phyloP scores from a whole-genome alignment of 2,888 invertebrate genomes.

The Meteorus cinctellus region DNA sequence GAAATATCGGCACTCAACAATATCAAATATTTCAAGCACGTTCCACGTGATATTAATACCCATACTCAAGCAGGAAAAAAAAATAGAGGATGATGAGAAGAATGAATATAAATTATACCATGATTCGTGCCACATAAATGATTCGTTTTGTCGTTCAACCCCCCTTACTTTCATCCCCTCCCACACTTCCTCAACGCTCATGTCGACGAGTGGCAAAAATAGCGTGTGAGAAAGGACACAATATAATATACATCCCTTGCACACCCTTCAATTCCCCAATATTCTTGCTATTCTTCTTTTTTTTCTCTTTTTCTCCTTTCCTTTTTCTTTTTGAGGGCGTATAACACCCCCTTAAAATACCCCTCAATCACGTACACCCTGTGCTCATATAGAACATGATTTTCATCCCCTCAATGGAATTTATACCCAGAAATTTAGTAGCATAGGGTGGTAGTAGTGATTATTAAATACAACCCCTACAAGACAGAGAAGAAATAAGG shows the following conservation, averaged over 20 bases:
- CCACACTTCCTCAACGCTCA: neutral
- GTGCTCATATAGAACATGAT: conserved; percentile 5
- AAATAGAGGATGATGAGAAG: neutral
- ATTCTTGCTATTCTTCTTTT: neutral
- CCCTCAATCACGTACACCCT: neutral
- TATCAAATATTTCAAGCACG: neutral
- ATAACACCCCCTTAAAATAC: neutral
- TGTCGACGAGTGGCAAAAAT: neutral
- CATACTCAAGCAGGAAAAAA: neutral
- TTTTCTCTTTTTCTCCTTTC: neutral
- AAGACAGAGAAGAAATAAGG: conserved; percentile 29
- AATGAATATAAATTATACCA: neutral
- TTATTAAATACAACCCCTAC: conserved; percentile 39
- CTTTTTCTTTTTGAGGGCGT: neutral
- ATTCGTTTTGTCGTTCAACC: neutral
- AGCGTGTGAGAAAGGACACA: neutral
- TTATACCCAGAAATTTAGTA: neutral
- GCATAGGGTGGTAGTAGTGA: neutral
- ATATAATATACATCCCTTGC: conserved; percentile 12
- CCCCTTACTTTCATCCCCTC: neutral
- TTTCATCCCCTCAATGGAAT: conserved; percentile 9
- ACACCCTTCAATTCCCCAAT: conserved; percentile 10
- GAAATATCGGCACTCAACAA: neutral
- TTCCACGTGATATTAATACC: conserved; percentile 1
- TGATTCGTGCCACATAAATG: conserved; percentile 19